phyloP scores from a whole-genome alignment of 2,113 vertebrate genomes.

The Patagioenas fasciata region DNA sequence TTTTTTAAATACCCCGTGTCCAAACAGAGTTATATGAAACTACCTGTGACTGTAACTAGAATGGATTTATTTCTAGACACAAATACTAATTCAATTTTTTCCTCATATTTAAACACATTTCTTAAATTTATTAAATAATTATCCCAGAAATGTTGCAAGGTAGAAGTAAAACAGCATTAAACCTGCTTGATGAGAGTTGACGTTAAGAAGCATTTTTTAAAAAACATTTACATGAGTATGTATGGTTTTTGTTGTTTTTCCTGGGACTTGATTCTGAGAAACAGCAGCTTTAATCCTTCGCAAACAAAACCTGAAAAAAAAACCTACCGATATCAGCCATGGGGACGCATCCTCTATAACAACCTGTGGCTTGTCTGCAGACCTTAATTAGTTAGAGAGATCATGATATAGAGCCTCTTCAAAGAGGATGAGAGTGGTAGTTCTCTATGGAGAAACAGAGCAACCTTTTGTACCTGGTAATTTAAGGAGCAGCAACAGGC shows the following conservation, averaged over 20 bases:
- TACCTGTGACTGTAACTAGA: not conserved
- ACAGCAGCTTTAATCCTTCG: slow-evolving; percentile 46
- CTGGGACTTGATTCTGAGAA: slow-evolving; percentile 32
- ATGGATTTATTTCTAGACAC: not conserved
- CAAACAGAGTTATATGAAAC: not conserved
- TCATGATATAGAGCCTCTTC: slow-evolving; percentile 83
- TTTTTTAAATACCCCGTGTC: not conserved
- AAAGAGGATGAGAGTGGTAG: slow-evolving; percentile 74
- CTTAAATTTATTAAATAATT: not conserved
- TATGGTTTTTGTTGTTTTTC: not conserved
- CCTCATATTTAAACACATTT: not conserved
- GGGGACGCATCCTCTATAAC: slow-evolving; percentile 62
- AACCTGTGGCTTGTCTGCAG: slow-evolving; percentile 80
- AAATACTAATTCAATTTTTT: not conserved
- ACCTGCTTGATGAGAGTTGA: not conserved
- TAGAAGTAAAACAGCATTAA: not conserved
- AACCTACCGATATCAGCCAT: slow-evolving; percentile 34
- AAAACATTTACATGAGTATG: not conserved
- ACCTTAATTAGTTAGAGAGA: slow-evolving; percentile 84
- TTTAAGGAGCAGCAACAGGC: slow-evolving; percentile 88
- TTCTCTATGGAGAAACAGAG: slow-evolving; percentile 74
- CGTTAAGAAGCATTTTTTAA: not conserved
- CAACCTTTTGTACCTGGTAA: slow-evolving; percentile 85
- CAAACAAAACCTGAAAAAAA: not conserved
- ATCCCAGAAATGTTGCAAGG: not conserved